Base-by-base conservation (phyloP, 2,888 invertebrate genomes). In the Sabatieria punctata region DNA sequence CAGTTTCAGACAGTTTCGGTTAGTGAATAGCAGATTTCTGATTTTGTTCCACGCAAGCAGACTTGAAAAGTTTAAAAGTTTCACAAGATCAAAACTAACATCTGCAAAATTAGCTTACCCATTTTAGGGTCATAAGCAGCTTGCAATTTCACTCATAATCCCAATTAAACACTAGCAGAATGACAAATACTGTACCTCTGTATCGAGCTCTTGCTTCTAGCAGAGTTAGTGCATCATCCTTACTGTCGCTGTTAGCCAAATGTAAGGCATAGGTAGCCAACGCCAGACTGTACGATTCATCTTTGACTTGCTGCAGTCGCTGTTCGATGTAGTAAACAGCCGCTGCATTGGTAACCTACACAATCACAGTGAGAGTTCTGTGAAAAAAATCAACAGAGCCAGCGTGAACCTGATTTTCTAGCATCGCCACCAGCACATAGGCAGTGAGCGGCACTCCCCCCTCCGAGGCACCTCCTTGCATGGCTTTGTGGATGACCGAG, bases 191-290 rank as follows among this genome's bases (percentile, higher is more conserved):
- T 33, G 23, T 33, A 33, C 33, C 33, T 33, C n/a, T n/a, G n/a
- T 33, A 11, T 47, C 36, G 1, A 47, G 41, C 56, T 48, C 33
- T 52, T 50, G 18, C 48, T 41, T 60, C 53, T 41, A 64, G 51
- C 43, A 49, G 43, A 24, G 52, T 50, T 38, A 60, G 43, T 1
- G 59, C 60, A 11, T 54, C 54, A 4, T 51, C 52, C 27, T 53
- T 54, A 35, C 54, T 54, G 8, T 50, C 42, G 39, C 59, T 57
- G 40, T 78, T 75, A 0, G 82, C 80, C 43, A 79, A 65, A 48
- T 82, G 79, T 1, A 91, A 68, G 0, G 81, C 83, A 58, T 80
- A 81, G 1, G 79, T 75, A 23, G 78, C 75, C 35, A 88, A 72
- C 1, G 85, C 78, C 45, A 85, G 68, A 0, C 82, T 75, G 65